A percentile compares a stretch with the other conserved stretches of the same genome.
phyloP scores from a whole-genome alignment of 2,113 vertebrate species.

The Tiliqua scincoides region DNA sequence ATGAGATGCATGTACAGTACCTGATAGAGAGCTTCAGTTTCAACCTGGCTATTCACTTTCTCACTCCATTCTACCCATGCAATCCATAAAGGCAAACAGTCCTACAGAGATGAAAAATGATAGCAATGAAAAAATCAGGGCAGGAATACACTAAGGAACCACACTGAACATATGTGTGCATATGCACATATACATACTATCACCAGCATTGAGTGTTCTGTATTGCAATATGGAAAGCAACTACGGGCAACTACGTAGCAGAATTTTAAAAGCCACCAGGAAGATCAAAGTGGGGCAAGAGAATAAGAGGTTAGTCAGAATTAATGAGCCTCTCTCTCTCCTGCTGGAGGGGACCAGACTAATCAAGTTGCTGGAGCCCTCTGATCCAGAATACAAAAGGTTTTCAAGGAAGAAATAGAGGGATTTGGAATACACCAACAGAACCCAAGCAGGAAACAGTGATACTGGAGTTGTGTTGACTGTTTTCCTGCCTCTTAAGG shows the following conservation, averaged over 20 bases:
- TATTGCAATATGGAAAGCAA: neutral
- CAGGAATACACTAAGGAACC: neutral
- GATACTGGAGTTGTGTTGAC: neutral
- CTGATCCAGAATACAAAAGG: neutral
- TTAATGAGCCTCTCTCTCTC: neutral
- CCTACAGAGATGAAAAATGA: slow-evolving; percentile 70
- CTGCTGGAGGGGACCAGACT: neutral
- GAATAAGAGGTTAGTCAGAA: neutral
- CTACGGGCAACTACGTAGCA: neutral
- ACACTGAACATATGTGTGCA: no score
- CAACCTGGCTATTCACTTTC: slow-evolving; percentile 71
- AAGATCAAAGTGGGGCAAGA: no score
- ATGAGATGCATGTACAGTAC: slow-evolving; percentile 65
- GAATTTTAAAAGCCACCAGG: neutral
- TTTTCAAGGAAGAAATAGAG: neutral
- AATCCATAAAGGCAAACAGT: slow-evolving; percentile 85
- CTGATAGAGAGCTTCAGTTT: slow-evolving; percentile 88
- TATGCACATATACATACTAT: neutral
- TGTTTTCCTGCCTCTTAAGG: neutral
- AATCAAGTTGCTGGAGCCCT: neutral
- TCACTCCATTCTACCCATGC: slow-evolving; percentile 89
- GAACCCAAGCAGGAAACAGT: neutral
- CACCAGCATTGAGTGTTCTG: neutral
- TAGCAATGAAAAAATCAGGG: slow-evolving; percentile 13
- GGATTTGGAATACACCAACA: neutral